phyloP scores from a whole-genome alignment of 2,888 invertebrate genomes.

The Ariolimax columbianus region DNA sequence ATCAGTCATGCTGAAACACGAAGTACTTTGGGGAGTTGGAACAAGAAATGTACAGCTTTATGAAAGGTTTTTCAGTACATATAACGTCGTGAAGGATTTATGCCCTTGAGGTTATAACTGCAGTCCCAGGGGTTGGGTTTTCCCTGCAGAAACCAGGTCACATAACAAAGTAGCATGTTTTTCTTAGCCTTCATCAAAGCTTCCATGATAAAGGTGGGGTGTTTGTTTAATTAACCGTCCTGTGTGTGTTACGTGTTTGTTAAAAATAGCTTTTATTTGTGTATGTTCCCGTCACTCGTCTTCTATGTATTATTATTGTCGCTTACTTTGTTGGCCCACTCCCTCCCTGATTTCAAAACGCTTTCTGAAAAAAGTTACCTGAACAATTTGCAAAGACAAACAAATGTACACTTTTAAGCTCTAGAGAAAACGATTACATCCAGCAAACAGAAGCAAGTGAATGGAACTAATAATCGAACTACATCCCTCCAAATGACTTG shows the following conservation, averaged over 20 bases:
- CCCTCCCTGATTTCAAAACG: too few species aligned
- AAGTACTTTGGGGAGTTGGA: not conserved
- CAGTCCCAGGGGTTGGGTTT: slow-evolving; percentile 17
- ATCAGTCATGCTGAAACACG: slow-evolving; percentile 11
- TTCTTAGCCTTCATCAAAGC: not conserved
- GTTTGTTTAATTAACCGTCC: not conserved
- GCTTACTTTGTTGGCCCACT: too few species aligned
- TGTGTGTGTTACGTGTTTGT: not conserved
- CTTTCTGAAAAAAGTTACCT: too few species aligned
- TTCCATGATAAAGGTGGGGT: not conserved
- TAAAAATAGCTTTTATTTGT: too few species aligned
- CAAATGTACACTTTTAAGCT: too few species aligned
- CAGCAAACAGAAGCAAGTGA: too few species aligned
- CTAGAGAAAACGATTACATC: too few species aligned
- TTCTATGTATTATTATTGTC: too few species aligned
- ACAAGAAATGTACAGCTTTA: not conserved
- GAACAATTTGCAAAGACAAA: too few species aligned
- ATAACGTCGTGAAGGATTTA: not conserved
- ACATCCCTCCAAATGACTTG: too few species aligned
- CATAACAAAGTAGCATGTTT: slow-evolving; percentile 4
- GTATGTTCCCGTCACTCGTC: too few species aligned
- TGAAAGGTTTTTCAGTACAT: not conserved
- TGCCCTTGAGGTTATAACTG: not conserved
- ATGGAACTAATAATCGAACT: too few species aligned
- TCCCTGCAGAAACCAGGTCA: slow-evolving; percentile 8